Evolutionary conservation across 1,140 invertebrate species (phyloP), one percentile per base, ranked within the genome.

Genomic region (Orius insidiosus): DNA sequence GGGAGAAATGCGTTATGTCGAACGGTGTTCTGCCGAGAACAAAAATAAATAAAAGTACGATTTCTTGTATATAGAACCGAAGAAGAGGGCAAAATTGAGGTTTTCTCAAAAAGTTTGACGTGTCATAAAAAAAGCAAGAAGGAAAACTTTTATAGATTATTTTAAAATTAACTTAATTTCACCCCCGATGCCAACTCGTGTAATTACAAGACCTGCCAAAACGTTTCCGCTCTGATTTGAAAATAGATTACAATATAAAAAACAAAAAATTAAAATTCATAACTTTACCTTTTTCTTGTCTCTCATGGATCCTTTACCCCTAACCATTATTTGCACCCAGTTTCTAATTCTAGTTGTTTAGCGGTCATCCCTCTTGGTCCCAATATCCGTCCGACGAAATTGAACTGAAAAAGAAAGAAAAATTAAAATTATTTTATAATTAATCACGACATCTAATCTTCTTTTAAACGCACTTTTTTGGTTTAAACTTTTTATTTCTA

Each of bases 241-340:
- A 24, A 24, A 24, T 24, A 24, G 24, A 24, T 24, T 24, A 24
- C 24, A 24, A 24, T 24, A 24, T 4, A 24, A 24, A 24, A 4
- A 24, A 4, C 3, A 7, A 24, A 24, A 24, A 24, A 24, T 24
- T 3, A 36, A 36, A 36, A 36, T 36, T 36, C 9, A 24, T 19
- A 11, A 9, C 60, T 68, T 72, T 74, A 97, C 94, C 86, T 98
- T 98, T 69, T 94, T 93, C 72, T 98, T 98, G 64, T 98, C 95
- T 63, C 95, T 75, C 95, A 98, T 98, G 34, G 94, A 98, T n/a
- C 95, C 95, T 68, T 95, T 93, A 58, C 95, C 95, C 67, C 96
- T 76, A 50, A 99, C 92, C 96, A 99, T 99, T 56, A 99, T 98
- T 98, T 98, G 69, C 96, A 99, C 57, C 94, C 93, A 56, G 95